phyloP scores from a whole-genome alignment of 2,797 vertebrate species.

The Heteromormyrus szaboi region DNA sequence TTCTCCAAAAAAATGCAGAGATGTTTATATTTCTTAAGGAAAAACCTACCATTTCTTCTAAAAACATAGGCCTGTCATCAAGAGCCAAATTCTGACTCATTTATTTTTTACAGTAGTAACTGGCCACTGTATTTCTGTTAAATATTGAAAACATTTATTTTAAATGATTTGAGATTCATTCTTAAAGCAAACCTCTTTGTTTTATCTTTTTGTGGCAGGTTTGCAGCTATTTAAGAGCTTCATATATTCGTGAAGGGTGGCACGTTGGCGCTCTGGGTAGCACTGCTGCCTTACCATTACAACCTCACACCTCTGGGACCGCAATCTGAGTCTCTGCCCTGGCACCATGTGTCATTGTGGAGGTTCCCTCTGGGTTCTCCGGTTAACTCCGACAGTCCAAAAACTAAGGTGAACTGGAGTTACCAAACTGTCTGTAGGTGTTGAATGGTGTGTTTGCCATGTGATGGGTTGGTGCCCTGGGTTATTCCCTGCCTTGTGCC shows the following conservation, averaged over 20 bases:
- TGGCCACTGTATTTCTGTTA: not conserved
- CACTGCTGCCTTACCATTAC: not conserved
- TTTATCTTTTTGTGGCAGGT: not conserved
- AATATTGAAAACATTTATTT: not conserved
- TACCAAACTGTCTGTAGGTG: not conserved
- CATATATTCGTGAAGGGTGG: not conserved
- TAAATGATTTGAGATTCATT: not conserved
- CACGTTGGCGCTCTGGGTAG: not conserved
- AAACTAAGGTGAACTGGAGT: not conserved
- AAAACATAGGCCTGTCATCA: not conserved
- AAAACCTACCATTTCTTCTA: not conserved
- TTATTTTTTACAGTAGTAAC: not conserved
- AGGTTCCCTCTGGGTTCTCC: not conserved
- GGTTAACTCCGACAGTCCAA: not conserved
- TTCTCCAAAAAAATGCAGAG: not conserved
- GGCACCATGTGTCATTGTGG: not conserved
- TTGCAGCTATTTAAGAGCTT: not conserved
- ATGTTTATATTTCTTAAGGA: not conserved
- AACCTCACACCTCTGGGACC: not conserved
- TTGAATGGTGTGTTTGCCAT: not conserved
- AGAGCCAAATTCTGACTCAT: not conserved
- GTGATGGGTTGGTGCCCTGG: not conserved
- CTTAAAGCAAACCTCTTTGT: not conserved
- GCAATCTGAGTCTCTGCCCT: not conserved
- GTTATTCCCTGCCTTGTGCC: not conserved